These are phyloP conservation scores for Mohoua ochrocephala DNA, from an alignment of 2,113 vertebrate species.

Conservation along the genomic window DNA sequence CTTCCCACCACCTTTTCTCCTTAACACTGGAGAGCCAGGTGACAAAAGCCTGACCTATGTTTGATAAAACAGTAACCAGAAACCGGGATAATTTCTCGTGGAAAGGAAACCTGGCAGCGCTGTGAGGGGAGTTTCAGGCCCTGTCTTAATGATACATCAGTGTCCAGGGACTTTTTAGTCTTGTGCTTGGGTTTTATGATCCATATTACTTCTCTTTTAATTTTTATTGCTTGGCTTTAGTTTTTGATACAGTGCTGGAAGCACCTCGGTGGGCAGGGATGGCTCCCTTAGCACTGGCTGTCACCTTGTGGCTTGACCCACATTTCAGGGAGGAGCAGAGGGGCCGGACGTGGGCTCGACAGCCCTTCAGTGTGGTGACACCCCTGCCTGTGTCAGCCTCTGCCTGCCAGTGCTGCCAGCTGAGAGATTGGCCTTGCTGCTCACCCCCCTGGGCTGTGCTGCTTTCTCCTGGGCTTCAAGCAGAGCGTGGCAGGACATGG, in stretches of 20 bases:
- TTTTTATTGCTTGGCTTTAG: slow-evolving; percentile 22
- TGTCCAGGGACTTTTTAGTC: background rate
- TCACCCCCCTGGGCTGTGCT: background rate
- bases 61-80: background rate
- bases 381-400: background rate
- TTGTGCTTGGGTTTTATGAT: slow-evolving; percentile 14
- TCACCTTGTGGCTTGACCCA: slow-evolving; percentile 29
- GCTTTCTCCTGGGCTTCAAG: background rate
- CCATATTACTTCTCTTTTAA: slow-evolving; percentile 1
- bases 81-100: background rate
- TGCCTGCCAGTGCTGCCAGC: background rate
- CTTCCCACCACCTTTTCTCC: background rate
- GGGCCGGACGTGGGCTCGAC: rapidly evolving
- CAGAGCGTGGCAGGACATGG: rapidly evolving
- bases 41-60: background rate
- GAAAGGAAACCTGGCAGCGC: background rate
- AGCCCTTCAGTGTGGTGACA: background rate
- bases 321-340: background rate
- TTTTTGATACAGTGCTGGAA: background rate
- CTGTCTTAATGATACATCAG: background rate
- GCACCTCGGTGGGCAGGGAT: background rate
- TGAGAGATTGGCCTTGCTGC: background rate
- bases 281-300: background rate
- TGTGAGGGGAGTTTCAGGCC: background rate
- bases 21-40: background rate